A percentile compares a stretch with the other conserved stretches of the same genome.
Evolutionary conservation across 1,140 invertebrate genomes (phyloP).

Genomic region (Pissodes strobi): DNA sequence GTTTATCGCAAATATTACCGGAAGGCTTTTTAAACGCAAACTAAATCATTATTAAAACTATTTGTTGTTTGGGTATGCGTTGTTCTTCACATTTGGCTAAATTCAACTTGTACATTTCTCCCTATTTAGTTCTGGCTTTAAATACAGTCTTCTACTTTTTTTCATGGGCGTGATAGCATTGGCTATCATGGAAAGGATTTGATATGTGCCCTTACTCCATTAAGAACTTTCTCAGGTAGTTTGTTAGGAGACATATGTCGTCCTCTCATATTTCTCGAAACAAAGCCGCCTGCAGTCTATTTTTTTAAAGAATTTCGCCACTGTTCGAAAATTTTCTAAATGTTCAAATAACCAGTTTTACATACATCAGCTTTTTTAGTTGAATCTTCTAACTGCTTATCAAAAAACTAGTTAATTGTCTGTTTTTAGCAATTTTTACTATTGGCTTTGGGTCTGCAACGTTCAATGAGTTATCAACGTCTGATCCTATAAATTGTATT

Average conservation of each 20-base stretch:
- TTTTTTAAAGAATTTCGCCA: background rate
- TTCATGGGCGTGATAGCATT: no score
- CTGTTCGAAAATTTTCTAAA: background rate
- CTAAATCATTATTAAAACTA: background rate
- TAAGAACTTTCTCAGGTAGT: background rate
- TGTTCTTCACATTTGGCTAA: no score
- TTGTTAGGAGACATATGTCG: no score
- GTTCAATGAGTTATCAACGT: background rate
- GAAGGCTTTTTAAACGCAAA: background rate
- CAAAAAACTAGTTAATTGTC: background rate
- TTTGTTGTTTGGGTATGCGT: background rate
- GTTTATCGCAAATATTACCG: background rate
- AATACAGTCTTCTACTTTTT: background rate
- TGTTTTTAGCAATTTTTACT: background rate
- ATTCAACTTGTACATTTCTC: no score
- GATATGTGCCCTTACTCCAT: background rate
- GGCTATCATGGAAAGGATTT: background rate
- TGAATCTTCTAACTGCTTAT: background rate
- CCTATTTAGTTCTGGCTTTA: background rate
- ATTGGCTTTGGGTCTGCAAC: background rate
- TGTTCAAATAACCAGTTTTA: background rate
- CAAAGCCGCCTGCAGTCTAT: background rate
- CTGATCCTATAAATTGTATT: background rate
- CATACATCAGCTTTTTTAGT: background rate
- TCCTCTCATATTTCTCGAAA: background rate